Percentiles rank a stretch among this genome's conserved stretches.
phyloP scores from a whole-genome alignment of 2,888 invertebrate species.

The Eupithecia subumbrata region DNA sequence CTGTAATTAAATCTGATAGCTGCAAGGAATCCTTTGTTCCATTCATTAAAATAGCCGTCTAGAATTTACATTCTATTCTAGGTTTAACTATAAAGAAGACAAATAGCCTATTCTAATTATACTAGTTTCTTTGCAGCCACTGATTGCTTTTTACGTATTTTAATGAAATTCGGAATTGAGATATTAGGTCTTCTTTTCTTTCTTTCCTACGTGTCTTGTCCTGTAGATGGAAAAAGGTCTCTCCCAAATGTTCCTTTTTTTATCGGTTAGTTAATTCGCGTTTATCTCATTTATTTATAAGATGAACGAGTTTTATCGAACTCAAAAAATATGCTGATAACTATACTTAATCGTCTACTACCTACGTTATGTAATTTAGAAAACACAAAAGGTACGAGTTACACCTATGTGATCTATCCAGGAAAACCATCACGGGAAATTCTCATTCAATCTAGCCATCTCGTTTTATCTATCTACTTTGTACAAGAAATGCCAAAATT shows the following conservation, averaged over 20 bases:
- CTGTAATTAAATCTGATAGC: conserved; percentile 68
- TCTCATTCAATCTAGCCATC: no score
- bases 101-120: not conserved
- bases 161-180: not conserved
- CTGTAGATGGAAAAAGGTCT: not conserved
- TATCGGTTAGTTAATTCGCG: not conserved
- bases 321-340: no score
- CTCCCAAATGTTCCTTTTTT: no score
- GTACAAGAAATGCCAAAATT: no score
- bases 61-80: conserved; percentile 6
- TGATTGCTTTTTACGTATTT: conserved; percentile 3
- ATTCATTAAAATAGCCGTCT: conserved; percentile 40
- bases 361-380: no score
- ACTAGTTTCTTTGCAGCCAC: conserved; percentile 1
- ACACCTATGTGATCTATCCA: no score
- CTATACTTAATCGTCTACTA: no score
- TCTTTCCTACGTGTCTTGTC: not conserved
- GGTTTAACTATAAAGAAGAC: not conserved
- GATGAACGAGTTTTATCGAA: no score
- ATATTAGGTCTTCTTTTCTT: not conserved
- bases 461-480: no score
- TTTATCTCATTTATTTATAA: no score
- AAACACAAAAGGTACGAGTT: no score
- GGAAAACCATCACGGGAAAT: no score
- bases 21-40: conserved; percentile 52